Base-by-base conservation (phyloP, 2,797 vertebrate genomes). In the Premnoplex brunnescens region DNA sequence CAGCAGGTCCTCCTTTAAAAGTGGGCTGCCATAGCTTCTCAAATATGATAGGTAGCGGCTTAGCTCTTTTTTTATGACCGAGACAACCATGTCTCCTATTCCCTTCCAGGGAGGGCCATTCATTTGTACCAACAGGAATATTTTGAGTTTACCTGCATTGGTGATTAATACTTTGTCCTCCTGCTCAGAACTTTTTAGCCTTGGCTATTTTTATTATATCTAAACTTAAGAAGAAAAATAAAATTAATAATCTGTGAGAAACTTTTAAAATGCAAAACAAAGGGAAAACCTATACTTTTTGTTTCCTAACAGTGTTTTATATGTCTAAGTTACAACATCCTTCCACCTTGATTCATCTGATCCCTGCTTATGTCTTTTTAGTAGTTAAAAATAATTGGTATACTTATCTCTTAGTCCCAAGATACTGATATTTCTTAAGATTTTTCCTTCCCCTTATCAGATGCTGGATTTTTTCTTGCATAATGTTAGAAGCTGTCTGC, bases 61-160 rank as follows among this genome's bases (percentile, higher is more conserved):
- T 75, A 75, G 27, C 22, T 8, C 43, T 36, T 44, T 69, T 49
- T 63, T 63, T 24, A 51, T 83, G 2, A 28, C 41, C 41, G 41
- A n/a, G 41, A 20, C 15, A 43, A 28, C 16, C 32, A n/a, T 28
- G 27, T 55, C 22, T 60, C 58, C n/a, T 34, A 41, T 37, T 60
- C 48, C 16, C 37, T 56, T 76, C 71, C 36, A 18, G 43, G 51
- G 28, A 27, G 30, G 5, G 41, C 20, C 30, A 52, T 49, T 26
- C 5, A 0, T 37, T 34, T 64, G 23, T 48, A 44, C 41, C 4
- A 4, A 22, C 1, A 0, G n/a, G 13, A 59, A 6, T 78, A 39
- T 68, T 81, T 48, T 14, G 7, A 51, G 26, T 79, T 92, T 20
- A 32, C 4, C 1, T 54, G 44, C 7, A n/a, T 56, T 27, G 58